These are phyloP conservation scores for Dorcus hopei DNA, from an alignment of 2,888 invertebrate genomes.

Conservation along the genomic window DNA sequence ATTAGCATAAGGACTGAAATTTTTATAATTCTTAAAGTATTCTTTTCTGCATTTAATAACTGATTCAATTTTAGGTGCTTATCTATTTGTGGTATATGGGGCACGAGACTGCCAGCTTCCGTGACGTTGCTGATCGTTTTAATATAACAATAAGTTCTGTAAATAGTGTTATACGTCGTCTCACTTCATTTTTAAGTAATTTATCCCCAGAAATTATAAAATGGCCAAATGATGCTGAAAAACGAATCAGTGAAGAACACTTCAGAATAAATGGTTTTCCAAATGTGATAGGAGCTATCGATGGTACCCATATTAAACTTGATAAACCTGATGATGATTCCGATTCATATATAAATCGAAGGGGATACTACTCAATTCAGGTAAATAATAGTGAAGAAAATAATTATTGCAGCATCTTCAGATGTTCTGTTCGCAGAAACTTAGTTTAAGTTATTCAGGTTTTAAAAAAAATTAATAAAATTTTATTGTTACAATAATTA, in stretches of 20 bases:
- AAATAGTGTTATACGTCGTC: conserved; percentile 2
- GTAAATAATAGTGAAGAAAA: no score
- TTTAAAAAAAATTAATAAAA: no score
- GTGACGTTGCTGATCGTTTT: conserved; percentile 22
- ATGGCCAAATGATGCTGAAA: conserved; percentile 16
- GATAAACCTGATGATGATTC: conserved; percentile 9
- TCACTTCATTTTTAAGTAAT: conserved; percentile 14
- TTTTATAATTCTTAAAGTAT: no score
- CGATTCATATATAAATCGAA: conserved; percentile 1
- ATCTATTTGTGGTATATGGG: conserved; percentile 18
- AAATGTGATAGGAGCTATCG: conserved; percentile 3
- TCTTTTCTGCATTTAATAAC: no score
- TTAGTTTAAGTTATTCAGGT: no score
- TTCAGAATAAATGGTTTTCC: conserved; percentile 9
- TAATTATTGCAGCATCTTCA: neutral
- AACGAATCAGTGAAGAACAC: conserved; percentile 6
- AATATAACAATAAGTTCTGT: conserved; percentile 18
- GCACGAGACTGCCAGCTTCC: conserved; percentile 15
- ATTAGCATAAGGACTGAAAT: no score
- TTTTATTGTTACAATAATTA: no score
- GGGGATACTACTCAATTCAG: conserved; percentile 11
- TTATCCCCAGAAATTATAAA: conserved; percentile 14
- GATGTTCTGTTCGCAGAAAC: no score
- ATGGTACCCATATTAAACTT: conserved; percentile 13
- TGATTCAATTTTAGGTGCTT: neutral